phyloP scores from a whole-genome alignment of 2,797 vertebrate genomes.

The Sarcoramphus papa region DNA sequence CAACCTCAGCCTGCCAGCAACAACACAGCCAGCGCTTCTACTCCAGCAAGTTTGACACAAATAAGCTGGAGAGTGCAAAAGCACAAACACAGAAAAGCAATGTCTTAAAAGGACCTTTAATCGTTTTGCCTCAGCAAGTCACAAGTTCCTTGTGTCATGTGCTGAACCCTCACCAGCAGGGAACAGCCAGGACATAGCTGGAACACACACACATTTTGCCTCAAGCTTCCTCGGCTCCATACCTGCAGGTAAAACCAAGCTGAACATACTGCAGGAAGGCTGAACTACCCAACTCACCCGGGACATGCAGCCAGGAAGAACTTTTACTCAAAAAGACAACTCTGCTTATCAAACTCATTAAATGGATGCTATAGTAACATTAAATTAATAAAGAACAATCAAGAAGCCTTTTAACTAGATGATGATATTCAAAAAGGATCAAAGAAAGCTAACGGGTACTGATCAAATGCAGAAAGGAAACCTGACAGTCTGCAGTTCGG shows the following conservation, averaged over 20 bases:
- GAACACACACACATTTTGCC: background rate
- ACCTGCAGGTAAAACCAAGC: background rate
- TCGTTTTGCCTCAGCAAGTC: background rate
- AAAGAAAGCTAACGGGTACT: background rate
- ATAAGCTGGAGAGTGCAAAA: background rate
- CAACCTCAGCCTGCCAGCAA: background rate
- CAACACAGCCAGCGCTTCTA: accelerated
- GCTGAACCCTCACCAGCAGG: background rate
- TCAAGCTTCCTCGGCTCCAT: background rate
- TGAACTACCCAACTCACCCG: background rate
- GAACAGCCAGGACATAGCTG: background rate
- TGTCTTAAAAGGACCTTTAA: background rate
- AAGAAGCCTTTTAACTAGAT: background rate
- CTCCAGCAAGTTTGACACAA: background rate
- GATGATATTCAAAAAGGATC: background rate
- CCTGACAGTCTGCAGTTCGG: background rate
- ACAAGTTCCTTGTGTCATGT: accelerated
- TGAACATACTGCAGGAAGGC: background rate
- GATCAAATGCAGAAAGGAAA: background rate
- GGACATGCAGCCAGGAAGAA: background rate
- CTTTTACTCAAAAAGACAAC: accelerated
- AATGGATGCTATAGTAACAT: background rate
- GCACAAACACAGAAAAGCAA: background rate
- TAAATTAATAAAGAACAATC: background rate
- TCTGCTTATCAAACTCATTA: background rate